Conservation (phyloP, 37 sponge, comb jelly and placozoan species). For the Mnemiopsis leidyi region DNA sequence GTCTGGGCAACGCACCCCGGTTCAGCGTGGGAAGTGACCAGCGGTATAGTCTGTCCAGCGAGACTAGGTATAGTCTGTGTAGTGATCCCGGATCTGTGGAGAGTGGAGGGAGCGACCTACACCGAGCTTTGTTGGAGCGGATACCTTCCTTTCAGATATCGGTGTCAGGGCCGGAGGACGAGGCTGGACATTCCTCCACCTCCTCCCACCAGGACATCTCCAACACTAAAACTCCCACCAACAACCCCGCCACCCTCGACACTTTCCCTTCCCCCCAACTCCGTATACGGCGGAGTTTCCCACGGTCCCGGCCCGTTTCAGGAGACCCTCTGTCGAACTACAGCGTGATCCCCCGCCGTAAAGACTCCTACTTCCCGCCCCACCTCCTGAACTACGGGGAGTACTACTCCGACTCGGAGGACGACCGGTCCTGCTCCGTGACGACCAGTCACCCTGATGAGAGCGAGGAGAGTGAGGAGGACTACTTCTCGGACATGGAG, state of each 20-base stretch:
- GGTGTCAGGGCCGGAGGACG: neutral
- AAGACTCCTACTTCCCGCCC: slow-evolving; percentile 4
- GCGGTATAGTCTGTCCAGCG: neutral
- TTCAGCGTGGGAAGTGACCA: neutral
- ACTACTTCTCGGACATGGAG: slow-evolving; percentile 11
- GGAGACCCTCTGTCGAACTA: slow-evolving; percentile 16
- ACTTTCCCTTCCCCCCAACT: neutral
- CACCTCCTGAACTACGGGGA: slow-evolving; percentile 18
- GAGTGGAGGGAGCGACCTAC: neutral
- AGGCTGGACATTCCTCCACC: neutral
- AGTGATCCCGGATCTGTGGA: neutral
- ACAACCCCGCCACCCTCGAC: neutral
- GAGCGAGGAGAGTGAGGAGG: neutral
- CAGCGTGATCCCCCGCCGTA: slow-evolving; percentile 40
- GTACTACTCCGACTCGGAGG: slow-evolving; percentile 5
- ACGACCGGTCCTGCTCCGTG: neutral
- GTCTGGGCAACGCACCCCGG: neutral
- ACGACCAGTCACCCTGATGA: slow-evolving; percentile 26
- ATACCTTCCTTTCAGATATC: neutral
- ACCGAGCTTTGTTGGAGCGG: neutral
- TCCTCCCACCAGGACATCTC: neutral
- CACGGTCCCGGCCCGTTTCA: neutral
- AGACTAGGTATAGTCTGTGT: neutral
- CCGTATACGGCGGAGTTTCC: neutral
- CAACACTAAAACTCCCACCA: slow-evolving; percentile 4